Conservation (phyloP, 2,797 vertebrate genomes). For the Ptychadena robeensis region DNA sequence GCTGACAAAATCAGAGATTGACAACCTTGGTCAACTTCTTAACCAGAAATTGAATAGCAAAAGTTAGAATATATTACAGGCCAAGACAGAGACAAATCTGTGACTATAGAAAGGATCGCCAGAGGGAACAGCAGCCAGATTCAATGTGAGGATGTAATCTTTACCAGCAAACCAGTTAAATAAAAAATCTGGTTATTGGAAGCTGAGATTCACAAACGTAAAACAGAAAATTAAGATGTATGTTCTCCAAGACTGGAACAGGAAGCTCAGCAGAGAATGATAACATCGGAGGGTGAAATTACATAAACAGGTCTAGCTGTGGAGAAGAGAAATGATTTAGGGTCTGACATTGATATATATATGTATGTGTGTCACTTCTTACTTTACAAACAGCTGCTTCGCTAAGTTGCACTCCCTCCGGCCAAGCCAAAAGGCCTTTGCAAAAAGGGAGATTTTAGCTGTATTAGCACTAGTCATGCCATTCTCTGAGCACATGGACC, state of each 20-base stretch:
- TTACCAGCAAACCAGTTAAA: not conserved
- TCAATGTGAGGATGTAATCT: not conserved
- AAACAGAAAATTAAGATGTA: not conserved
- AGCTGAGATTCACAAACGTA: not conserved
- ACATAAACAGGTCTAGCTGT: not conserved
- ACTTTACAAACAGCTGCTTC: not conserved
- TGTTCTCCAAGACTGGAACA: not conserved
- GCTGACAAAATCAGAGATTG: not conserved
- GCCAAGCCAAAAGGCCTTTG: too few species aligned
- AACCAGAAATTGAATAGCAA: conserved; percentile 1
- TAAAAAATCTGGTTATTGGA: not conserved
- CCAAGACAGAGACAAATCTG: conserved; percentile 2
- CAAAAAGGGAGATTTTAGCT: too few species aligned
- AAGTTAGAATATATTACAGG: conserved; percentile 7
- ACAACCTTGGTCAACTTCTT: not conserved
- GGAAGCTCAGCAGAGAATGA: not conserved
- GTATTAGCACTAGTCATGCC: too few species aligned
- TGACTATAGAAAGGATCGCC: not conserved
- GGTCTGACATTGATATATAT: not conserved
- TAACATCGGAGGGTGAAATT: not conserved
- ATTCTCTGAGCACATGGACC: too few species aligned
- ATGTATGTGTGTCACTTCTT: not conserved
- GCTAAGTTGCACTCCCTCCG: too few species aligned
- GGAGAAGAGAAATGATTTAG: not conserved
- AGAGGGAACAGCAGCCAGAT: not conserved